Evolutionary conservation across 23 tunicate species (phyloP).

Genomic region (Halocynthia roretzi): DNA sequence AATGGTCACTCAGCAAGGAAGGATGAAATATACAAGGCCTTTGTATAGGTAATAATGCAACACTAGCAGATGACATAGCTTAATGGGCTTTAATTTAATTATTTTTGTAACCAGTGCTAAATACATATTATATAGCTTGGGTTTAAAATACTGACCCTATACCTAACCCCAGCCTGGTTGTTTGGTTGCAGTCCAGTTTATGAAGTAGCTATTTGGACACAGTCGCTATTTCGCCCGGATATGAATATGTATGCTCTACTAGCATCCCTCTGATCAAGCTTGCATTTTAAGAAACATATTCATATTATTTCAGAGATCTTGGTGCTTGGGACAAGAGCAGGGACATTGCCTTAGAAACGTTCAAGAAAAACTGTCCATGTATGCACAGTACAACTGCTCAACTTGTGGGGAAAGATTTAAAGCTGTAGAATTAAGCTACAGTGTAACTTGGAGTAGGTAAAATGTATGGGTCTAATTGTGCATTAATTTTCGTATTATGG

Average conservation of each 20-base stretch:
- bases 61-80: not conserved
- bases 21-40: constrained; percentile 96
- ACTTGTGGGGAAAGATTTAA: constrained; percentile 78
- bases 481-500: too few species aligned
- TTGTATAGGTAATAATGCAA: constrained; percentile 57
- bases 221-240: too few species aligned
- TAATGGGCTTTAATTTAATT: not conserved
- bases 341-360: constrained; percentile 60
- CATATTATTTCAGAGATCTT: constrained; percentile 36
- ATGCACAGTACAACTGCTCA: constrained; percentile 93
- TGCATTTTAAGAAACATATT: constrained; percentile 50
- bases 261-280: constrained; percentile 57
- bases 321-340: constrained; percentile 84
- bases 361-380: constrained; percentile 35
- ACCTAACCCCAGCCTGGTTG: too few species aligned
- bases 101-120: too few species aligned
- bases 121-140: too few species aligned
- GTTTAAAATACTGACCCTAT: too few species aligned
- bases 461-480: too few species aligned
- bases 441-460: too few species aligned
- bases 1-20: constrained; percentile 94
- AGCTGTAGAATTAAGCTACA: too few species aligned
- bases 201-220: too few species aligned
- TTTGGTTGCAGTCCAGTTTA: too few species aligned
- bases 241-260: constrained; percentile 47